phyloP scores from a whole-genome alignment of 2,888 invertebrate species.

The Papilio gigon region DNA sequence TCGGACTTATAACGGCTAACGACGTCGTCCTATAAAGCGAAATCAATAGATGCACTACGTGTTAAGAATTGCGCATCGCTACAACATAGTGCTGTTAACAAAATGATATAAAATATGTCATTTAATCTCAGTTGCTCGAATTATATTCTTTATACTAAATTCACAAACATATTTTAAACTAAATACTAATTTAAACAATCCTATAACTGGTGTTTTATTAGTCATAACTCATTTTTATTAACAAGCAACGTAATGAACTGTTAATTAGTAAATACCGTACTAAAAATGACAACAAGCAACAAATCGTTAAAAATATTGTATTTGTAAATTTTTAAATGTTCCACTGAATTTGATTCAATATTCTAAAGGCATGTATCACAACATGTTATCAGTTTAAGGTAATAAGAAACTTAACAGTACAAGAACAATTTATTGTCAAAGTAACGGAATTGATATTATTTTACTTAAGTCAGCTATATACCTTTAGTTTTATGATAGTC shows the following conservation, averaged over 20 bases:
- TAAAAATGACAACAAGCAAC: slow-evolving; percentile 6
- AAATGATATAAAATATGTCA: too few species aligned
- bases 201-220: too few species aligned
- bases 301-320: not conserved
- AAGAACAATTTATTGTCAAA: not conserved
- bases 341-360: too few species aligned
- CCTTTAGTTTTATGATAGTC: too few species aligned
- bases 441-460: not conserved
- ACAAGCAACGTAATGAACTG: slow-evolving; percentile 13
- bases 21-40: not conserved
- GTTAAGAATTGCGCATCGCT: not conserved
- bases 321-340: not conserved
- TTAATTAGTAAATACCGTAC: not conserved
- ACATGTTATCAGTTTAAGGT: too few species aligned
- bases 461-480: not conserved
- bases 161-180: too few species aligned
- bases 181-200: too few species aligned
- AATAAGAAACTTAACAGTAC: not conserved
- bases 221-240: slow-evolving; percentile 15
- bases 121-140: too few species aligned
- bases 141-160: too few species aligned
- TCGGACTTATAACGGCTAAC: not conserved
- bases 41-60: slow-evolving; percentile 11
- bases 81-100: not conserved
- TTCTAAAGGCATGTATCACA: too few species aligned